Evolutionary conservation across 2,113 vertebrate species (phyloP).

Genomic region (Scatophagus argus): DNA sequence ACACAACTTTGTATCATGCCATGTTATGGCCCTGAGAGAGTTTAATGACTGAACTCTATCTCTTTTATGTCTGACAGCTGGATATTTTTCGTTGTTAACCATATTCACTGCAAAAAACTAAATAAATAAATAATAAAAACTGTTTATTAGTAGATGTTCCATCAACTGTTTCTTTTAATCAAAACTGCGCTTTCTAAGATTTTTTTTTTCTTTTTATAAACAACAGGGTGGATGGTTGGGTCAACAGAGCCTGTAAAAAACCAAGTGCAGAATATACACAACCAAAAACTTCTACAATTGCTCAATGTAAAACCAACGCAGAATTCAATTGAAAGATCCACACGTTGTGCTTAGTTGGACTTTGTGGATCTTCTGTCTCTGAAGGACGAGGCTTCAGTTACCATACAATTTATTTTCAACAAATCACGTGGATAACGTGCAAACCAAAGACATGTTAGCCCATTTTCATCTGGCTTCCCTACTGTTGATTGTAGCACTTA

Average conservation of each 20-base stretch:
- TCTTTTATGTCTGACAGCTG: slow-evolving; percentile 37
- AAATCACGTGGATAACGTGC: slow-evolving; percentile 5
- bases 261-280: not conserved
- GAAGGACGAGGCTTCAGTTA: not conserved
- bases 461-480: not conserved
- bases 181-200: not conserved
- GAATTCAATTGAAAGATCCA: not conserved
- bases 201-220: not conserved
- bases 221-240: not conserved
- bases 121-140: too few relatives aligned
- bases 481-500: not conserved
- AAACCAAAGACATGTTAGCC: not conserved
- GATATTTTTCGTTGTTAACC: slow-evolving; percentile 33
- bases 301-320: not conserved
- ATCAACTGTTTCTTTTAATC: slow-evolving; percentile 3
- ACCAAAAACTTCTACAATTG: not conserved
- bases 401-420: not conserved
- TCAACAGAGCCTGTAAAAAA: not conserved
- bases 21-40: slow-evolving; percentile 42
- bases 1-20: slow-evolving; percentile 44
- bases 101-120: slow-evolving; percentile 18
- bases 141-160: slow-evolving; percentile 1
- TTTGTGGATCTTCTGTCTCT: not conserved
- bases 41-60: slow-evolving; percentile 48
- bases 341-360: not conserved